phyloP scores from a whole-genome alignment of 1,140 invertebrate genomes.

The Drosophila suzukii region DNA sequence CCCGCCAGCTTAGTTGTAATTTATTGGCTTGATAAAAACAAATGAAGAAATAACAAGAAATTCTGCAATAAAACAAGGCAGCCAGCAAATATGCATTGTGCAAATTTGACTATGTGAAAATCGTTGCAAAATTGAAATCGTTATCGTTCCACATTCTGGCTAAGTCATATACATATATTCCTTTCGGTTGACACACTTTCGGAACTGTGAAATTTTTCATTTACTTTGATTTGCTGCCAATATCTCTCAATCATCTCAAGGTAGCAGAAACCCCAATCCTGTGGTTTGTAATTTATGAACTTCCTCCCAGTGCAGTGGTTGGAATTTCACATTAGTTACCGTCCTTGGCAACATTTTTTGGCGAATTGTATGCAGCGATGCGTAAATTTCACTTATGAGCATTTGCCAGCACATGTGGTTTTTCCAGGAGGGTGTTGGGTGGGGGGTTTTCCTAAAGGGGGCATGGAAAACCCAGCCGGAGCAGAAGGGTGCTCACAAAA shows the following conservation, averaged over 20 bases:
- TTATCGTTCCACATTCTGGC: slow-evolving; percentile 23
- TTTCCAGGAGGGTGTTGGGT: neutral
- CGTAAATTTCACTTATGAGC: slow-evolving; percentile 73
- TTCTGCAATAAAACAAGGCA: slow-evolving; percentile 61
- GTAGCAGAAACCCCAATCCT: slow-evolving; percentile 30
- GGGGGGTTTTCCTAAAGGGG: slow-evolving; percentile 1
- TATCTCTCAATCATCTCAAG: slow-evolving; percentile 23
- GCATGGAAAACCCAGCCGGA: neutral
- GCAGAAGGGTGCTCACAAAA: slow-evolving; percentile 27
- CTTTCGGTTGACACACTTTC: slow-evolving; percentile 48
- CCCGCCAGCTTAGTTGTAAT: slow-evolving; percentile 54
- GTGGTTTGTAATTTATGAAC: slow-evolving; percentile 68
- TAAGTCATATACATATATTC: neutral
- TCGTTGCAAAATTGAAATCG: slow-evolving; percentile 61
- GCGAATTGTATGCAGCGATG: slow-evolving; percentile 76
- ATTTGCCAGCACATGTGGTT: slow-evolving; percentile 25
- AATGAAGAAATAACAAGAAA: slow-evolving; percentile 74
- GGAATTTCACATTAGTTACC: slow-evolving; percentile 60
- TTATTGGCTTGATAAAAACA: slow-evolving; percentile 76
- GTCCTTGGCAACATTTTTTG: slow-evolving; percentile 71
- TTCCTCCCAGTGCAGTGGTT: slow-evolving; percentile 29
- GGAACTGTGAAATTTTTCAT: slow-evolving; percentile 64
- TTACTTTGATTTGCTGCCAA: slow-evolving; percentile 61
- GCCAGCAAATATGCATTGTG: slow-evolving; percentile 55
- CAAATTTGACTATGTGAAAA: slow-evolving; percentile 67